Evolutionary conservation across 2,797 vertebrate species (phyloP), one percentile per base, ranked within the genome.

Genomic region (Taeniopygia guttata): DNA sequence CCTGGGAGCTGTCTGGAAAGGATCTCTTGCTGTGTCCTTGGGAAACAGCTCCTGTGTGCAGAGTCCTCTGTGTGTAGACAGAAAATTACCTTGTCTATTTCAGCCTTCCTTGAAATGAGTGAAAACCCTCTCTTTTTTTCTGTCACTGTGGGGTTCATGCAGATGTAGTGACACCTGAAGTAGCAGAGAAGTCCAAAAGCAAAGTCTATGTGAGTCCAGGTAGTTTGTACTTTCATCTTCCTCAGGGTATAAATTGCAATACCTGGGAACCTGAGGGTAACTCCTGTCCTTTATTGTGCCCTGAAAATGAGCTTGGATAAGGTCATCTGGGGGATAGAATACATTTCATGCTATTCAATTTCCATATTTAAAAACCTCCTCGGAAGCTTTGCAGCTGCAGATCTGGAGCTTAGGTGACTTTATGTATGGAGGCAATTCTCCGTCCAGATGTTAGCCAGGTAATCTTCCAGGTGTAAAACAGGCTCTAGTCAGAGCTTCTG

Each of bases 381-480:
- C 4, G 5, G 63, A 84, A 73, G 43, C 49, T 90, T 70, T 80
- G 85, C 46, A 79, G 43, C 67, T 78, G 54, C 52, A 90, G 80
- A 38, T 54, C 43, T 68, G 75, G 9, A n/a, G 8, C 70, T 84
- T 52, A 67, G 34, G 54, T 93, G 80, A 46, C 75, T 95, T 80
- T 58, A 29, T n/a, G 38, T 1, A 84, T 59, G 32, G 51, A 89
- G 48, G 21, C 43, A 77, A 52, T 91, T 90, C 74, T 78, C 70
- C 58, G 64, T 66, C 54, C 84, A 92, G 70, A 48, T 91, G 76
- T 92, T 83, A 76, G 52, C 63, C 43, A 81, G 82, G 78, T 63
- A 59, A 81, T 88, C 74, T 89, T 88, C 63, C 59, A 1, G 3
- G 45, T 88, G 38, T 96, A 79, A 82, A 93, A 63, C 42, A 79